Percentiles rank a stretch among this genome's conserved stretches.
These are phyloP conservation scores for Benthosema pterotum DNA, from an alignment of 2,797 vertebrate species.

Conservation along the genomic window DNA sequence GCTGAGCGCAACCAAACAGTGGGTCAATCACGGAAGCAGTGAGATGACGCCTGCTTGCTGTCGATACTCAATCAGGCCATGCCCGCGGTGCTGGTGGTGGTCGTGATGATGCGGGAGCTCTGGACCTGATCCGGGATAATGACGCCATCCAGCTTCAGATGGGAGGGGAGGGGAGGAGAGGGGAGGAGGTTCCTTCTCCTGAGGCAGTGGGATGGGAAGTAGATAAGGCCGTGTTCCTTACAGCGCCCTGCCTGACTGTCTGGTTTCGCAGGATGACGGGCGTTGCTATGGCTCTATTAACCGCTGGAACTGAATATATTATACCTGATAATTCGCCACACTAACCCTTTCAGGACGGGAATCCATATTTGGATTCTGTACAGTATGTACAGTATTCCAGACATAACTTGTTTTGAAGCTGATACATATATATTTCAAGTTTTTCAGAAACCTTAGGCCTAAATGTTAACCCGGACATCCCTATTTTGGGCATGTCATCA, in stretches of 20 bases:
- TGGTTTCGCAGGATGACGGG: slow-evolving; percentile 11
- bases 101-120: slow-evolving; percentile 52
- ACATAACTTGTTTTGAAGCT: no score
- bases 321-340: background rate
- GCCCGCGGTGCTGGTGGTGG: slow-evolving; percentile 62
- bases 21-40: slow-evolving; percentile 44
- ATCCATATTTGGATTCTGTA: no score
- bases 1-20: slow-evolving; percentile 35
- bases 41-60: slow-evolving; percentile 40
- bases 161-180: background rate
- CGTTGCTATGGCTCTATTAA: slow-evolving; percentile 4
- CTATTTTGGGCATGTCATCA: no score
- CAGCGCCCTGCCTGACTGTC: slow-evolving; percentile 18
- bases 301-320: background rate
- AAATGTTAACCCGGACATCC: no score
- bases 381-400: no score
- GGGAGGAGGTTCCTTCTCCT: slow-evolving; percentile 34
- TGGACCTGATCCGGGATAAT: slow-evolving; percentile 69
- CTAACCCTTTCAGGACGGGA: no score
- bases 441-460: no score
- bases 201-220: slow-evolving; percentile 32
- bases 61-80: slow-evolving; percentile 69
- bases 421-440: no score
- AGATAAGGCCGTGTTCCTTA: slow-evolving; percentile 49
- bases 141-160: slow-evolving; percentile 59